Evolutionary conservation across 2,797 vertebrate species (phyloP), one percentile per base, ranked within the genome.

Genomic region (Trematomus bernacchii): DNA sequence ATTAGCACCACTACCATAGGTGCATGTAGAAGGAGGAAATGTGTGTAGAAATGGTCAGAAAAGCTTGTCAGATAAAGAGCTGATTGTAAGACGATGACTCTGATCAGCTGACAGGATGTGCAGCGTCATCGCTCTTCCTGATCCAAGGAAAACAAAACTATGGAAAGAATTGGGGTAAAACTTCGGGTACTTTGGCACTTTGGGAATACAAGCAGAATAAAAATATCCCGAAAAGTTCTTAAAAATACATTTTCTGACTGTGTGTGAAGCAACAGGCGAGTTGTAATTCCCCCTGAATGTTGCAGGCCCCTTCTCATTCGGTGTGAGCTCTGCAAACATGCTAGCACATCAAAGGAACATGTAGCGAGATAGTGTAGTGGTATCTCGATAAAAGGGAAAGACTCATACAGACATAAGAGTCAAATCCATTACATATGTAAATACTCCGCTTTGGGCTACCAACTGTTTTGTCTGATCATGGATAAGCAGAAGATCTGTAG

Each of bases 401-500:
- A 50, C 54, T 58, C 4, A 71, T 21, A 55, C 48, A 33, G 46
- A 57, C 66, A 76, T 63, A 65, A 74, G 62, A 77, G 37, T n/a
- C 64, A 75, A 79, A 76, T 71, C 52, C 33, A 59, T 81, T 72
- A 71, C 59, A 76, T 47, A 75, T 83, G 71, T 80, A 75, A 79
- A 80, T 79, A 59, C 16, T 74, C 42, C 5, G 61, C 80, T 87
- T 69, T 74, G 47, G 79, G 79, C 76, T 21, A 51, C 27, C 63
- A 63, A 71, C 44, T 52, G 60, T 68, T 81, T 40, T 43, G 46
- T 73, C 71, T 80, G 61, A 82, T 81, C 2, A 3, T 50, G 0
- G 53, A 83, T 82, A 80, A 89, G 68, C 72, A 73, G 62, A 65
- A 43, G 64, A 74, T 83, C 77, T 81, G 64, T 63, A 65, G 71